A percentile compares a stretch with the other conserved stretches of the same genome.
These are phyloP conservation scores for Brachionus paranguensis DNA, from an alignment of 1,140 invertebrate species.

Conservation along the genomic window DNA sequence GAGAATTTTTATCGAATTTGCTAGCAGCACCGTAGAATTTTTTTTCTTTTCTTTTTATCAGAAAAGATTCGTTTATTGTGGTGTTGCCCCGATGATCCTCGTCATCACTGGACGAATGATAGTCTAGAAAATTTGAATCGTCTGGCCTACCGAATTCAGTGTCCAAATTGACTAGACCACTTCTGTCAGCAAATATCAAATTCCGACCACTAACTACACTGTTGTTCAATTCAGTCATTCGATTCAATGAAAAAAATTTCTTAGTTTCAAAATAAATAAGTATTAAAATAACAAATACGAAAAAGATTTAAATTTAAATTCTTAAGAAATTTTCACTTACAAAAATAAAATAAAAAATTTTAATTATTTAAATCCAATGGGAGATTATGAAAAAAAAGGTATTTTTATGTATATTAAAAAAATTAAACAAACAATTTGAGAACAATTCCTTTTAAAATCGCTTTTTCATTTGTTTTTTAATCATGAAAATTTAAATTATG, in stretches of 20 bases:
- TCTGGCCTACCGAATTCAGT: not conserved
- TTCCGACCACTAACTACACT: not conserved
- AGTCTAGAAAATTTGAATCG: not conserved
- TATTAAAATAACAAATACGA: not conserved
- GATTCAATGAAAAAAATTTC: not conserved
- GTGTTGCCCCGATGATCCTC: not conserved
- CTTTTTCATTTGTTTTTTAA: not conserved
- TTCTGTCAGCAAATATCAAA: not conserved
- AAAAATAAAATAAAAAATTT: not conserved
- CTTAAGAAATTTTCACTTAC: not conserved
- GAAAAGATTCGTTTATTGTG: not conserved
- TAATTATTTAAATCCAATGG: not conserved
- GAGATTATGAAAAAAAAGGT: not conserved
- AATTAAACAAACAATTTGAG: not conserved
- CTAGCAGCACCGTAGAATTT: not conserved
- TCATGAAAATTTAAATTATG: not conserved
- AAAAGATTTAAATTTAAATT: not conserved
- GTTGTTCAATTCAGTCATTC: constrained; percentile 29
- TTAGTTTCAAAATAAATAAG: not conserved
- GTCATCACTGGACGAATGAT: not conserved
- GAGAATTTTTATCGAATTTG: not conserved
- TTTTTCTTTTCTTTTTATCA: not conserved
- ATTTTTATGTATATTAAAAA: not conserved
- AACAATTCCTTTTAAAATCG: not conserved
- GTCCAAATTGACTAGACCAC: not conserved